Evolutionary conservation across 2,888 invertebrate species (phyloP).

Genomic region (Ischnura elegans): DNA sequence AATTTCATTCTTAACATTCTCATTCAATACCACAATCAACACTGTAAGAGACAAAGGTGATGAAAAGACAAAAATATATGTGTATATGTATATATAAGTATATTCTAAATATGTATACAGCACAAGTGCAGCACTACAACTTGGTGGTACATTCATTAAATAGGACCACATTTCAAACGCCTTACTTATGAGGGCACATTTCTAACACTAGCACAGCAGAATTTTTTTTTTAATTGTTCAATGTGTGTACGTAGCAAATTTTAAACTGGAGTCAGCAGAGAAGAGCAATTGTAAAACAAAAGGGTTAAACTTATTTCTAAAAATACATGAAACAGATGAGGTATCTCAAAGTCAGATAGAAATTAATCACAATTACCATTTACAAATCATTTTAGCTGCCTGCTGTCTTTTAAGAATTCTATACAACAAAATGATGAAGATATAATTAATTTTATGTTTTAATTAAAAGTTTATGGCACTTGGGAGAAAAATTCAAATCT

Average conservation of each 20-base stretch:
- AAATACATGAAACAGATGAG: slow-evolving; percentile 54
- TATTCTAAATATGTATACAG: slow-evolving; percentile 68
- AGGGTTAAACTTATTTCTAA: slow-evolving; percentile 44
- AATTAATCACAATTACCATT: slow-evolving; percentile 58
- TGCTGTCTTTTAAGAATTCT: slow-evolving; percentile 30
- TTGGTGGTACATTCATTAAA: slow-evolving; percentile 66
- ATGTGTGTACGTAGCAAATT: slow-evolving; percentile 63
- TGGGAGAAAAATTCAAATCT: slow-evolving; percentile 49
- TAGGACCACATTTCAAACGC: slow-evolving; percentile 64
- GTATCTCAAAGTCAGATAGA: slow-evolving; percentile 61
- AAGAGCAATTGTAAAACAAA: slow-evolving; percentile 10
- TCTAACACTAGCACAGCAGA: slow-evolving; percentile 63
- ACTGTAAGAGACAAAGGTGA: slow-evolving; percentile 52
- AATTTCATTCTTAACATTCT: not conserved
- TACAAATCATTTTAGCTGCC: slow-evolving; percentile 63
- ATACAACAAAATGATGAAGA: slow-evolving; percentile 48
- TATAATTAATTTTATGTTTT: slow-evolving; percentile 32
- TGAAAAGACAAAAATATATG: slow-evolving; percentile 52
- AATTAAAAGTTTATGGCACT: slow-evolving; percentile 56
- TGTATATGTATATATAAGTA: slow-evolving; percentile 63
- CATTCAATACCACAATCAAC: slow-evolving; percentile 44
- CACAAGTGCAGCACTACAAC: slow-evolving; percentile 69
- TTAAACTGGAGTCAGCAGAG: slow-evolving; percentile 38
- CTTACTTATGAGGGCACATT: slow-evolving; percentile 64
- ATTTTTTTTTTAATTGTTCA: slow-evolving; percentile 61